Evolutionary conservation across 2,888 invertebrate genomes (phyloP), one percentile per base, ranked within the genome.

Genomic region (Pharmacophagus antenor): DNA sequence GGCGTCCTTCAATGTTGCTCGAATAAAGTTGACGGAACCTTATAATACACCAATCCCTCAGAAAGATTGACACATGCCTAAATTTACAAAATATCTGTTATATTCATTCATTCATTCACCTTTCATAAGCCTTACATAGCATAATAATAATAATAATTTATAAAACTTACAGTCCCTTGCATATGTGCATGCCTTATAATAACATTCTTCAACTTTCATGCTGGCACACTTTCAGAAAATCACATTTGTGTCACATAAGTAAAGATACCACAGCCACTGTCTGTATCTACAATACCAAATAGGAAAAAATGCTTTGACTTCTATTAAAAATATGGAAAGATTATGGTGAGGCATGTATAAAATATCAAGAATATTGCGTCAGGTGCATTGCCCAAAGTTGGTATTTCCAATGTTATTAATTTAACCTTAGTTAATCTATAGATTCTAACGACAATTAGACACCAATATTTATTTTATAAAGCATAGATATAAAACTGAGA

Each of bases 181-280:
- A 89, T 71, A 84, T 86, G 89, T 88, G 89, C 90, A 89, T 89
- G 89, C 89, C 88, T 85, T 88, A 88, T 68, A 83, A 72, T 88
- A 89, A 89, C 90, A 88, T 87, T 73, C 89, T 12, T 89, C 89
- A 56, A 56, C 89, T 88, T 73, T 65, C 86, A 84, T 74, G 65
- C 82, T 57, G 53, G 61, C 77, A 73, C 72, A 56, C 84, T 80
- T 81, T 77, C 86, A 82, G 68, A 76, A 70, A 77, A 78, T 77
- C 83, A 81, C 83, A 76, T 68, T 81, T 83, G 83, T 76, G 76
- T 85, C 85, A 86, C 80, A 81, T 86, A 88, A 86, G 87, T 88
- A 85, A 88, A 88, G 82, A 89, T 89, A 90, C 90, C 90, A 90
- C 90, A 90, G 90, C 90, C 90, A 90, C 89, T 87, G 87, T 88